A percentile compares a stretch with the other conserved stretches of the same genome.
These are phyloP conservation scores for Leptocoma aspasia DNA, from an alignment of 2,113 vertebrate species.

Conservation along the genomic window DNA sequence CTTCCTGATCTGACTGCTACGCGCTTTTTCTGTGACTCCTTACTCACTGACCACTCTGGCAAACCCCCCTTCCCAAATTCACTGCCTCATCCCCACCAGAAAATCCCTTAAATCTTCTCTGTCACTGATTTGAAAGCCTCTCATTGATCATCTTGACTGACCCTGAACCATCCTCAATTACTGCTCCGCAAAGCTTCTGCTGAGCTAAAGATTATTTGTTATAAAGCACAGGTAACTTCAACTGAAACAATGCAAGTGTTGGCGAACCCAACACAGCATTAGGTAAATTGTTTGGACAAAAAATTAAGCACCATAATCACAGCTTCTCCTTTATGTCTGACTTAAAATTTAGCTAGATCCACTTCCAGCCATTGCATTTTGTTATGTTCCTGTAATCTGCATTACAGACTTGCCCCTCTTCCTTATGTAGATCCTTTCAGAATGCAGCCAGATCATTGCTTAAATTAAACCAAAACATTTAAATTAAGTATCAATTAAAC, in stretches of 20 bases:
- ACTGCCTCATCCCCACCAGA: neutral
- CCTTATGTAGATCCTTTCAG: neutral
- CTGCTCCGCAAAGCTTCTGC: neutral
- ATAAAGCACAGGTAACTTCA: fast-evolving
- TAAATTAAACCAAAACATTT: slow-evolving; percentile 22
- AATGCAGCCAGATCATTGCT: neutral
- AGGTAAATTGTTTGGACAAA: neutral
- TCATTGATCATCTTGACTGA: neutral
- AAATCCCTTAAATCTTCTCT: neutral
- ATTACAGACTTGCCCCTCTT: neutral
- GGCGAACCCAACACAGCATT: neutral
- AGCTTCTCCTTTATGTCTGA: neutral
- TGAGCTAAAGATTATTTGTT: neutral
- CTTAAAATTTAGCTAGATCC: neutral
- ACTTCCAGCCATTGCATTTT: neutral
- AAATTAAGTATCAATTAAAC: slow-evolving; percentile 10
- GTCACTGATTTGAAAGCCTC: neutral
- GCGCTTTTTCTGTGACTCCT: neutral
- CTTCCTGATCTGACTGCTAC: neutral
- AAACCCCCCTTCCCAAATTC: neutral
- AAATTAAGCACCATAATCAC: neutral
- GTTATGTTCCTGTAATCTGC: neutral
- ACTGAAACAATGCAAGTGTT: neutral
- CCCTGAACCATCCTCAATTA: neutral
- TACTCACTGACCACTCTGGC: neutral